A percentile compares a stretch with the other conserved stretches of the same genome.
Evolutionary conservation across 2,797 vertebrate genomes (phyloP).

Genomic region (Nannoperca obscura): DNA sequence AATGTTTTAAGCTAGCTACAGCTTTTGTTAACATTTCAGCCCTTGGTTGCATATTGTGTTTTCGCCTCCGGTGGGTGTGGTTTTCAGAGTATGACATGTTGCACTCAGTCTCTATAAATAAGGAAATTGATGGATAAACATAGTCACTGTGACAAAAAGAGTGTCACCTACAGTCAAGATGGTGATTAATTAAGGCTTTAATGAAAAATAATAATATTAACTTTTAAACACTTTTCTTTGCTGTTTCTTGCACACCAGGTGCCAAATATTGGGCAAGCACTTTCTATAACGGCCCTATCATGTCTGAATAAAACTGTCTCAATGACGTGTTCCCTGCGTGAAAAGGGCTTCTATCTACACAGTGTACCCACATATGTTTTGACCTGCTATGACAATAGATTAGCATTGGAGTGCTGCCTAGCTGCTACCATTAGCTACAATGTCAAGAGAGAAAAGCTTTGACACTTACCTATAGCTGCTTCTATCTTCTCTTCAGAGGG

Average conservation of each 20-base stretch:
- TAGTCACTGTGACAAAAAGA: not conserved
- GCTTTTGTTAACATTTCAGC: too few relatives aligned
- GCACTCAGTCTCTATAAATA: too few relatives aligned
- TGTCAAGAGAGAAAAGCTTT: conserved; percentile 61
- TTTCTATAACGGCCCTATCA: not conserved
- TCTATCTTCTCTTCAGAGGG: conserved; percentile 60
- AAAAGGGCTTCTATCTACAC: not conserved
- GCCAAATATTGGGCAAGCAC: not conserved
- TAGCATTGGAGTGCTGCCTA: conserved; percentile 50
- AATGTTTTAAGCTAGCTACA: too few relatives aligned
- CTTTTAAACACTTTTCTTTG: too few relatives aligned
- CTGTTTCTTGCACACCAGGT: too few relatives aligned
- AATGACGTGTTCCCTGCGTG: not conserved
- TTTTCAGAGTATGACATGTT: too few relatives aligned
- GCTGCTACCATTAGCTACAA: conserved; percentile 60
- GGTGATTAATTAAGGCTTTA: not conserved
- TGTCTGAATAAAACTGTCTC: not conserved
- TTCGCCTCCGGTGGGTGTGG: too few relatives aligned
- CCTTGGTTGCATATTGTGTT: too few relatives aligned
- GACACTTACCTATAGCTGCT: conserved; percentile 47
- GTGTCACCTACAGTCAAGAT: not conserved
- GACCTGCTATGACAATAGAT: conserved; percentile 53
- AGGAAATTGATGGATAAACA: not conserved
- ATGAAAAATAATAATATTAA: not conserved
- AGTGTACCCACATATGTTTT: conserved; percentile 11